phyloP scores from a whole-genome alignment of 2,797 vertebrate species.

The Pithecia hirsuta region DNA sequence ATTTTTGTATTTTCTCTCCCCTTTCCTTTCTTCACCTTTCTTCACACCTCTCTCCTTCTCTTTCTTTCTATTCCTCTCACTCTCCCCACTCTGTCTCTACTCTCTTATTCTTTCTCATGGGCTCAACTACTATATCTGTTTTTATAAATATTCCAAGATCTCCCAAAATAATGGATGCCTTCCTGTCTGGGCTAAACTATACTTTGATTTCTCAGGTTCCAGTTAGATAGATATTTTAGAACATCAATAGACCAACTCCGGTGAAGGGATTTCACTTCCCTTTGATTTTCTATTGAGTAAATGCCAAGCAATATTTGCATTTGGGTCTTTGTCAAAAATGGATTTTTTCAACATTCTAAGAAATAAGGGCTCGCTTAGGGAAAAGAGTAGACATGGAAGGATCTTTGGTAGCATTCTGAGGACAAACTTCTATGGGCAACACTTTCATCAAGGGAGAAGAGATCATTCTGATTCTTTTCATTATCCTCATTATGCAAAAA shows the following conservation, averaged over 20 bases:
- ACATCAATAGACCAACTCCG: background rate
- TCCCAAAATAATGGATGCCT: background rate
- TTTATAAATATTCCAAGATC: background rate
- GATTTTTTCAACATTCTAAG: background rate
- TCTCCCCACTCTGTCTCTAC: background rate
- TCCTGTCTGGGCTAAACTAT: background rate
- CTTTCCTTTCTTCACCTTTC: background rate
- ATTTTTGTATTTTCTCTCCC: background rate
- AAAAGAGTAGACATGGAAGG: background rate
- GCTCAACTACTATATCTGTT: background rate
- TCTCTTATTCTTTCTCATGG: background rate
- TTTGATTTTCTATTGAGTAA: background rate
- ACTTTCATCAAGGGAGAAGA: background rate
- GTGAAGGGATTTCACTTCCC: background rate
- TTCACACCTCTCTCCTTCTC: background rate
- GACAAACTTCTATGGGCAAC: background rate
- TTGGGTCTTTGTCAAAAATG: background rate
- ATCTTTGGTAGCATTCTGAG: background rate
- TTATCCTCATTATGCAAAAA: background rate
- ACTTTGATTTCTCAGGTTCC: slow-evolving; percentile 19
- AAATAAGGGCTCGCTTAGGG: background rate
- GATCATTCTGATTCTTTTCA: background rate
- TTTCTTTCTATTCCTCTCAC: accelerated
- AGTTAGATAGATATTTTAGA: background rate
- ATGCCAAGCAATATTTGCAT: slow-evolving; percentile 9